These are phyloP conservation scores for Calameuta pallipes DNA, from an alignment of 2,888 invertebrate genomes.

Conservation along the genomic window DNA sequence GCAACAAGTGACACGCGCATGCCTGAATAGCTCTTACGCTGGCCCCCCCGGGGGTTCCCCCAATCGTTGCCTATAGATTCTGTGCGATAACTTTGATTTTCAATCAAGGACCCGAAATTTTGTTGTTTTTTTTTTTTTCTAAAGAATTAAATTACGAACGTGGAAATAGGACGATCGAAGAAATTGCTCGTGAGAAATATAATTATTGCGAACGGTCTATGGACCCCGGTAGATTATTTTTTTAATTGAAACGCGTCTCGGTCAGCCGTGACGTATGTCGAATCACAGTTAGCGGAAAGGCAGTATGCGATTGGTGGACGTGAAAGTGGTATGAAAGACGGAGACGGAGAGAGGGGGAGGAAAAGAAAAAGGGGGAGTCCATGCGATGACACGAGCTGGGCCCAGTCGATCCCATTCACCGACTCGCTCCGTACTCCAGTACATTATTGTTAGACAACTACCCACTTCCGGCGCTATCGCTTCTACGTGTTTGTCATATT, in stretches of 20 bases:
- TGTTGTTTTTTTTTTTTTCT: no score
- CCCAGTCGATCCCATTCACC: slow-evolving; percentile 46
- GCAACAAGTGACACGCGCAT: slow-evolving; percentile 57
- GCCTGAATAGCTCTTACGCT: background rate
- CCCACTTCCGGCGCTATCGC: slow-evolving; percentile 61
- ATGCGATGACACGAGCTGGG: background rate
- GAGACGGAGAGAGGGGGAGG: slow-evolving; percentile 4
- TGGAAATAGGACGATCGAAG: no score
- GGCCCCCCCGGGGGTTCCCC: background rate
- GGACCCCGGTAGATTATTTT: no score
- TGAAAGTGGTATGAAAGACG: background rate
- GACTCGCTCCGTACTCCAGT: slow-evolving; percentile 56
- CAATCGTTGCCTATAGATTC: background rate
- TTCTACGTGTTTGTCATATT: slow-evolving; percentile 62
- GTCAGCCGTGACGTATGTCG: background rate
- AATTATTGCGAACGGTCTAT: background rate
- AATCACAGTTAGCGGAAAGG: background rate
- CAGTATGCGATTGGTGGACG: slow-evolving; percentile 38
- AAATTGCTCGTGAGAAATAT: background rate
- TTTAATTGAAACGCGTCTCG: background rate
- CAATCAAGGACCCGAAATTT: background rate
- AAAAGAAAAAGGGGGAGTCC: background rate
- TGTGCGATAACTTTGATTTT: background rate
- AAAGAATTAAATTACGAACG: background rate
- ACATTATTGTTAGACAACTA: slow-evolving; percentile 63